phyloP scores from a whole-genome alignment of 2,888 invertebrate species.

The Allolobophora icterica region DNA sequence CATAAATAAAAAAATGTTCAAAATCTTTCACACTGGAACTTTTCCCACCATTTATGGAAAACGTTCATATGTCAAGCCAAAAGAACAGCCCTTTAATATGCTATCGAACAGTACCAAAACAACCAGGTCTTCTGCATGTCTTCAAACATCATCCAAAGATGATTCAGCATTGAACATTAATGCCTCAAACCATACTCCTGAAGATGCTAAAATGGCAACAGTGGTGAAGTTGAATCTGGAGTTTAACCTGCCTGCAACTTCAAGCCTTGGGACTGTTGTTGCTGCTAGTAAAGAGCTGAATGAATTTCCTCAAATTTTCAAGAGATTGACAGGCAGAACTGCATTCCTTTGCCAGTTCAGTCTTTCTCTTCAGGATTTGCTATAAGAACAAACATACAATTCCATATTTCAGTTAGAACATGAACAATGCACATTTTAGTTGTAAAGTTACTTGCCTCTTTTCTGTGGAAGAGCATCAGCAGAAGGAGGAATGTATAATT shows the following conservation, averaged over 20 bases:
- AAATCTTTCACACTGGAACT: too few species aligned
- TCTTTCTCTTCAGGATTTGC: slow-evolving; percentile 21
- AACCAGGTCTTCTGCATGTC: background rate
- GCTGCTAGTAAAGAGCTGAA: slow-evolving; percentile 3
- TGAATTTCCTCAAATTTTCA: slow-evolving; percentile 22
- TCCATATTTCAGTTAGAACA: too few species aligned
- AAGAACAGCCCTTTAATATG: background rate
- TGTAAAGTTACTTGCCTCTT: too few species aligned
- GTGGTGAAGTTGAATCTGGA: background rate
- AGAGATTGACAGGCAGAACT: slow-evolving; percentile 7
- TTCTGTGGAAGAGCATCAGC: too few species aligned
- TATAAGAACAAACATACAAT: background rate
- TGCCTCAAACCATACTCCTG: background rate
- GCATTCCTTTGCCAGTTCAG: slow-evolving; percentile 24
- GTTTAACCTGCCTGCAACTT: background rate
- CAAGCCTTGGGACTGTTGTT: background rate
- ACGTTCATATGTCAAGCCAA: background rate
- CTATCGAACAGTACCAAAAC: background rate
- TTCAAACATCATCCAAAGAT: background rate
- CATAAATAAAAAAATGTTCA: background rate
- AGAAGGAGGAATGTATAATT: too few species aligned
- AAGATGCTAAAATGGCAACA: background rate
- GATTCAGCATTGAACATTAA: background rate
- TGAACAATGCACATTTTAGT: too few species aligned
- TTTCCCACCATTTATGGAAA: background rate